Base-by-base conservation (phyloP, 2,797 vertebrate species). In the Lepilemur septentrionalis region DNA sequence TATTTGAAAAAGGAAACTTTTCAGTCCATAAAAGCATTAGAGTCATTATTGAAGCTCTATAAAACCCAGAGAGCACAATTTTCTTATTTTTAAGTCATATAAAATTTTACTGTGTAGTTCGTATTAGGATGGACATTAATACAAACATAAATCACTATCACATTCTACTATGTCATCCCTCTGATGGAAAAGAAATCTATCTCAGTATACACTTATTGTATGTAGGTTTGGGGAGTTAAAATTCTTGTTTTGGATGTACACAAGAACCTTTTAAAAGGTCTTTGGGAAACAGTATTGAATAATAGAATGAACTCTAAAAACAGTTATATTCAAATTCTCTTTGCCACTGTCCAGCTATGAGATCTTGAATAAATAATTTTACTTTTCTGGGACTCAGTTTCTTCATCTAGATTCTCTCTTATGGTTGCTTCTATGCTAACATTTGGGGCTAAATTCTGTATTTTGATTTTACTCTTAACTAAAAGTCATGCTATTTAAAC, bases 1-100 rank as follows among this genome's bases (percentile, higher is more conserved):
- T 79, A 59, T 85, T 91, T 91, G 67, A 91, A 88, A 94, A 79
- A 50, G 55, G 55, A 35, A 85, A 90, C 78, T 15, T 69, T 84
- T 83, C 65, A 95, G 41, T 65, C 23, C 32, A 69, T 86, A 65
- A 94, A 91, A 52, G 43, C 22, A 50, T 55, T 69, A 48, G 41
- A 55, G 43, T 79, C 3, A 52, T 89, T 17, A 92, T 2, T n/a
- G 23, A 88, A 92, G 41, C 30, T 28, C 14, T 79, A 13, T 96
- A 83, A 88, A 86, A 85, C 43, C 7, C 23, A 78, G 8, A 11
- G 25, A 90, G 8, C 52, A 67, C 65, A 63, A 50, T 43, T 63
- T 70, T 79, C 55, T 28, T 72, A 52, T 84, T 15, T 89, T 89
- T 55, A 90, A 85, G 25, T 52, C 59, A 76, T 78, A 65, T 55